Evolutionary conservation across 2,888 invertebrate genomes (phyloP), one percentile per base, ranked within the genome.

Genomic region (Aphelenchoides bicaudatus): DNA sequence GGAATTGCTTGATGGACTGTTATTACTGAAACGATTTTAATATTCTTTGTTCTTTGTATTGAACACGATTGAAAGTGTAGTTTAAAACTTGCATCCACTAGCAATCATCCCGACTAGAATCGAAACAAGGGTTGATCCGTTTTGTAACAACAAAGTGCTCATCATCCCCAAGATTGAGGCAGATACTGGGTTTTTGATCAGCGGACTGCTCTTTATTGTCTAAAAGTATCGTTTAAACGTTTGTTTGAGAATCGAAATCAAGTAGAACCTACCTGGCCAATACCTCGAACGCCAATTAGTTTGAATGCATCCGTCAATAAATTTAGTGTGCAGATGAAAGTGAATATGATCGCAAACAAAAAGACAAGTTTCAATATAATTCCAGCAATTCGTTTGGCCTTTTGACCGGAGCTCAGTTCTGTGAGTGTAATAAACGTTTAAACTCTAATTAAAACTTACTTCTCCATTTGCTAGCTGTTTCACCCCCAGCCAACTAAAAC

Each of bases 1-100:
- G 83, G 84, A 53, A 84, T 82, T 3, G 84, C 84, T 16, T 74
- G 73, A 50, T 76, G 71, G 0, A 82, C 81, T 1, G 73, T 69
- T 52, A 82, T 65, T 66, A 82, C 79, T 75, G 31, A 51, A 68
- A 60, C 16, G 3, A 46, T 3, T 10, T 27, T 6, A 3, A 8
- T 51, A 6, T 38, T n/a, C 2, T 51, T 8, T 8, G n/a, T n/a
- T 34, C 16, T 25, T n/a, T n/a, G 23, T 3, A 1, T n/a, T 10
- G 3, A 3, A 43, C 43, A n/a, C 3, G 27, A 10, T 52, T 31
- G 27, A 50, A 43, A 19, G 50, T 6, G 50, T 8, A n/a, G n/a
- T 8, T 6, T 13, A 16, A 2, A n/a, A 38, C 66, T 58, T 37
- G 73, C 74, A 69, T 37, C 72, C 81, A 2, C 85, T 84, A 51